phyloP scores from a whole-genome alignment of 2,113 vertebrate genomes.

The Scomber scombrus region DNA sequence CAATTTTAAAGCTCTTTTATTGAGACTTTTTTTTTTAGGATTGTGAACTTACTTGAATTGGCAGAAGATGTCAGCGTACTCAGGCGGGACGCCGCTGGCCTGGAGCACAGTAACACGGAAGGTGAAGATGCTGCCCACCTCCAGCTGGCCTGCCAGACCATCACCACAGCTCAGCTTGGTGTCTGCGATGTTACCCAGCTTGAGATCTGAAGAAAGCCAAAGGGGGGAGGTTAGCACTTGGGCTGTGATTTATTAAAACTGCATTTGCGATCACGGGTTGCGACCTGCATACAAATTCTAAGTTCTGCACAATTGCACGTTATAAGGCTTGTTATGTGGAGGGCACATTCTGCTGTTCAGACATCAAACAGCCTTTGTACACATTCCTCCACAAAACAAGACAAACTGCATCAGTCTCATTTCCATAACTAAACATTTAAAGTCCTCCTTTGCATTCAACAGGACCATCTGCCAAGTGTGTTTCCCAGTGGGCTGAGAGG shows the following conservation, averaged over 20 bases:
- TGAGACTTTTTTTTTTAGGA: background rate
- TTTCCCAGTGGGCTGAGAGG: constrained; percentile 35
- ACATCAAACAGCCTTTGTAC: constrained; percentile 12
- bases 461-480: constrained; percentile 71
- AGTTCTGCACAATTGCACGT: constrained; percentile 8
- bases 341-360: background rate
- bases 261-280: background rate
- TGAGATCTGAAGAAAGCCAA: constrained; percentile 87
- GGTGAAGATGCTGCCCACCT: constrained; percentile 95
- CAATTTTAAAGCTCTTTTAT: background rate
- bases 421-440: constrained; percentile 60
- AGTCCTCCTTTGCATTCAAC: constrained; percentile 43
- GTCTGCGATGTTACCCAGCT: constrained; percentile 88
- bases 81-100: constrained; percentile 91
- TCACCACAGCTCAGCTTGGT: constrained; percentile 90
- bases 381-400: constrained; percentile 43
- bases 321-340: constrained; percentile 37
- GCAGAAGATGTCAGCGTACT: constrained; percentile 98
- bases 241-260: constrained; percentile 14
- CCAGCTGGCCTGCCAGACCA: constrained; percentile 89
- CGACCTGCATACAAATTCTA: constrained; percentile 21
- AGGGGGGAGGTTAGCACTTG: constrained; percentile 20
- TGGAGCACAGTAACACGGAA: constrained; percentile 98
- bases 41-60: constrained; percentile 96
- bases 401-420: constrained; percentile 42